These are phyloP conservation scores for Camelus dromedarius DNA, from an alignment of 2,113 vertebrate genomes.

Conservation along the genomic window DNA sequence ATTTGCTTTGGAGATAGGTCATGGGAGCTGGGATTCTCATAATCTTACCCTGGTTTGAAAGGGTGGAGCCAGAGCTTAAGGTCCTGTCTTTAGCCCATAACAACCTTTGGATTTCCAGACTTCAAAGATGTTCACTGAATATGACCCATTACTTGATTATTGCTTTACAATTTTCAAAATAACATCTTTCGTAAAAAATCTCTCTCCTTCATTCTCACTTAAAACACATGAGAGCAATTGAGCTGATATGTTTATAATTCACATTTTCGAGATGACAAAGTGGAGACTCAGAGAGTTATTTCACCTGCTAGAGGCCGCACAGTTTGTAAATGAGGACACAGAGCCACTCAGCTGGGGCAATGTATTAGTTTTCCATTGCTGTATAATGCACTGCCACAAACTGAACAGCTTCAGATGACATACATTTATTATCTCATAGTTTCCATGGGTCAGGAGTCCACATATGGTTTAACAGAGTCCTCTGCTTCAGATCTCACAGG, in stretches of 20 bases:
- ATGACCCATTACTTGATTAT: background rate
- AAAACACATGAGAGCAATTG: background rate
- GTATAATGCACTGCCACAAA: background rate
- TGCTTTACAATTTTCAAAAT: slow-evolving; percentile 8
- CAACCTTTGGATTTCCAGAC: background rate
- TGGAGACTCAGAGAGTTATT: background rate
- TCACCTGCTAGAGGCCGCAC: background rate
- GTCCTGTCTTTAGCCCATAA: background rate
- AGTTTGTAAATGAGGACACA: background rate
- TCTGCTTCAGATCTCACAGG: background rate
- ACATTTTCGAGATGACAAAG: background rate
- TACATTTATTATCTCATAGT: background rate
- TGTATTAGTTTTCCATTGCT: background rate
- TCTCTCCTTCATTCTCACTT: background rate
- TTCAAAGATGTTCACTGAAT: background rate
- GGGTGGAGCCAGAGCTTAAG: background rate
- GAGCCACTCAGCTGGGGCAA: background rate
- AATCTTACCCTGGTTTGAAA: background rate
- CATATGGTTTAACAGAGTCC: background rate
- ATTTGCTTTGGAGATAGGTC: background rate
- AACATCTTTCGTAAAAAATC: background rate
- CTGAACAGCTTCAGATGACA: background rate
- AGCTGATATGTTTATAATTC: background rate
- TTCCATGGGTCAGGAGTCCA: background rate
- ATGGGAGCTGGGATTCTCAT: background rate